Conservation (phyloP, 1,140 invertebrate species). For the Belonocnema kinseyi region DNA sequence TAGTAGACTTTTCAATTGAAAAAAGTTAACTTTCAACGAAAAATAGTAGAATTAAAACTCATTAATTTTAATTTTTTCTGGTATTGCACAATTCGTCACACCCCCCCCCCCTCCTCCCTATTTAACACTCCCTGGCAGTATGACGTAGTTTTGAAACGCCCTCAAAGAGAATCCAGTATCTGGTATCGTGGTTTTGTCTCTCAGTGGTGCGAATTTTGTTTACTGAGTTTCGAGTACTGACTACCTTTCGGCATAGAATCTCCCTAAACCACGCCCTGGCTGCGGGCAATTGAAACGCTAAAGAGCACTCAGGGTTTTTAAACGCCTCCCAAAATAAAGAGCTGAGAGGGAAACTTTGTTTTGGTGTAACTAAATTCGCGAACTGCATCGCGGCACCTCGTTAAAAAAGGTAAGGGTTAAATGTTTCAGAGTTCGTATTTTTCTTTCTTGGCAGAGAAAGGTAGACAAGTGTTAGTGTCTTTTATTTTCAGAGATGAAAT, state of each 20-base stretch:
- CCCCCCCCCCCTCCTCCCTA: too few relatives aligned
- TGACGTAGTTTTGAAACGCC: too few relatives aligned
- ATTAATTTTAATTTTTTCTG: background rate
- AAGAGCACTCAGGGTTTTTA: conserved; percentile 17
- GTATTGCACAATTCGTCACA: background rate
- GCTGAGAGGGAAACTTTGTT: background rate
- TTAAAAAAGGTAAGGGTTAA: conserved; percentile 14
- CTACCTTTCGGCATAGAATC: background rate
- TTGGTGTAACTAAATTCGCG: background rate
- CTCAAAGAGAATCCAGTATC: background rate
- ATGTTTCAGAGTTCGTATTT: background rate
- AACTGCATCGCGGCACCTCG: background rate
- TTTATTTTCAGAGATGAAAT: background rate
- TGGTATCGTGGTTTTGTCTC: background rate
- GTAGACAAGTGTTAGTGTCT: too few relatives aligned
- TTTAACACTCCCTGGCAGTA: too few relatives aligned
- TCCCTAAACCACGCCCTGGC: conserved; percentile 5
- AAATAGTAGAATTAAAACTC: too few relatives aligned
- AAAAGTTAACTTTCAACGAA: too few relatives aligned
- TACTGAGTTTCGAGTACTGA: background rate
- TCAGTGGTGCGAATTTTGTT: conserved; percentile 6
- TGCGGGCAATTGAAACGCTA: conserved; percentile 13
- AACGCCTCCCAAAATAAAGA: background rate
- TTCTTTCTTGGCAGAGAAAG: background rate
- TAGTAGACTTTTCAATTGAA: too few relatives aligned